Base-by-base conservation (phyloP, 2,113 vertebrate genomes). In the Caranx ignobilis region DNA sequence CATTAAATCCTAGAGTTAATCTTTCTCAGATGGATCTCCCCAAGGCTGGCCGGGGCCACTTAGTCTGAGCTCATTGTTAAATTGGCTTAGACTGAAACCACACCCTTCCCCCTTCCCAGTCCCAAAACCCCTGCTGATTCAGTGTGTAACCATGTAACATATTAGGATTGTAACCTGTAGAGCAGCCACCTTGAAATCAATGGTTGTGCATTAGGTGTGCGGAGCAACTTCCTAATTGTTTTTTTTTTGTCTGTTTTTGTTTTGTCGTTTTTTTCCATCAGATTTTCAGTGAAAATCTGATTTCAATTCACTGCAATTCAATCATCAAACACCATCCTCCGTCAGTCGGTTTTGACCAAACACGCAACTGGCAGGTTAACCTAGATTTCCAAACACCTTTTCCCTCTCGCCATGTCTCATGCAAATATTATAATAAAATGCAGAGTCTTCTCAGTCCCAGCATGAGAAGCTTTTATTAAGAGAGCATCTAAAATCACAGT, bases 1-100 rank as follows among this genome's bases (percentile, higher is more conserved):
- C 92, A 93, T 94, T 92, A 93, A 92, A 92, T 90, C 93, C 89
- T 26, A 61, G 79, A 91, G 87, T 92, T 94, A 93, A 95, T 93
- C 91, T 92, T 87, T 94, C 89, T 94, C 93, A 93, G 89, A 94
- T 92, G 92, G 91, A 90, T 89, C 85, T 93, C 85, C 83, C 83
- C 84, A 86, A 91, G 84, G 89, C 90, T 89, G 87, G 82, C 83
- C 76, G 43, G 80, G 88, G 87, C 90, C 91, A 90, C 84, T 89
- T 90, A 89, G 86, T 92, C 87, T 91, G 89, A 92, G 85, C 88
- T 93, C 85, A 87, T 84, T 90, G 89, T 90, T 86, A 92, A 94
- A 93, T 90, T 92, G 92, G 86, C 89, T 93, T 88, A 89, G 89
- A 90, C 87, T 88, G 66, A 85, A 89, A 93, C 92, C 86, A 70